Conservation (phyloP, 2,888 invertebrate species). For the Drosophila nigritarsus region DNA sequence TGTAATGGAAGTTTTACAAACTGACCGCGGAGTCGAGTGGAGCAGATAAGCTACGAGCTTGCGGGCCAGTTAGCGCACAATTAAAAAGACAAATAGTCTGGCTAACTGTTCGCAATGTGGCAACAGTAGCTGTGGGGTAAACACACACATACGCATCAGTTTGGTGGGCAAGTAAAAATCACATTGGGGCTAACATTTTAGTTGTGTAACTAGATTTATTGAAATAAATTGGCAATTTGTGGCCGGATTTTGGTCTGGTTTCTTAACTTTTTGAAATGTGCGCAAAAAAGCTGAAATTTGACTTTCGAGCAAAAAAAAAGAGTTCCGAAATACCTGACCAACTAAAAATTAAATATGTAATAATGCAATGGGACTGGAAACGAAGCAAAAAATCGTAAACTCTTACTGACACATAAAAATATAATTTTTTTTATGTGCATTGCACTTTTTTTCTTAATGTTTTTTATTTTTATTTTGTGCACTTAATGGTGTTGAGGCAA, state of each 20-base stretch:
- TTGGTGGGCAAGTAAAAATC: constrained; percentile 15
- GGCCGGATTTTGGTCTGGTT: constrained; percentile 35
- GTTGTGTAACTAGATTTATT: constrained; percentile 71
- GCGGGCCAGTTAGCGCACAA: constrained; percentile 59
- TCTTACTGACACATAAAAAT: constrained; percentile 43
- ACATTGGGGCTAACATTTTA: constrained; percentile 44
- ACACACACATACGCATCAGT: neutral
- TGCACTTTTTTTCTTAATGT: constrained; percentile 3
- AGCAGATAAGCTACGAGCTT: constrained; percentile 34
- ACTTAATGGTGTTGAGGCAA: constrained; percentile 61
- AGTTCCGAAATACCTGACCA: neutral
- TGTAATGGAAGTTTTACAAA: constrained; percentile 65
- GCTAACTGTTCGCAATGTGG: constrained; percentile 26
- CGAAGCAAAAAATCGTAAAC: constrained; percentile 16
- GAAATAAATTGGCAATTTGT: constrained; percentile 73
- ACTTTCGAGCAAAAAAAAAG: constrained; percentile 16
- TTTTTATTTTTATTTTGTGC: constrained; percentile 15
- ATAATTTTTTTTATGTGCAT: constrained; percentile 43
- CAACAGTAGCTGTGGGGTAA: constrained; percentile 8
- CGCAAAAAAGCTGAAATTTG: constrained; percentile 17
- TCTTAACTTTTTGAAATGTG: constrained; percentile 59
- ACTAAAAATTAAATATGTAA: constrained; percentile 8
- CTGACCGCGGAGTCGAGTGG: constrained; percentile 11
- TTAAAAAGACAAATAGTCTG: constrained; percentile 62
- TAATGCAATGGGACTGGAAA: constrained; percentile 17